A percentile compares a stretch with the other conserved stretches of the same genome.
These are phyloP conservation scores for Ctenochaetus hawaiiensis DNA, from an alignment of 2,797 vertebrate genomes.

Conservation along the genomic window DNA sequence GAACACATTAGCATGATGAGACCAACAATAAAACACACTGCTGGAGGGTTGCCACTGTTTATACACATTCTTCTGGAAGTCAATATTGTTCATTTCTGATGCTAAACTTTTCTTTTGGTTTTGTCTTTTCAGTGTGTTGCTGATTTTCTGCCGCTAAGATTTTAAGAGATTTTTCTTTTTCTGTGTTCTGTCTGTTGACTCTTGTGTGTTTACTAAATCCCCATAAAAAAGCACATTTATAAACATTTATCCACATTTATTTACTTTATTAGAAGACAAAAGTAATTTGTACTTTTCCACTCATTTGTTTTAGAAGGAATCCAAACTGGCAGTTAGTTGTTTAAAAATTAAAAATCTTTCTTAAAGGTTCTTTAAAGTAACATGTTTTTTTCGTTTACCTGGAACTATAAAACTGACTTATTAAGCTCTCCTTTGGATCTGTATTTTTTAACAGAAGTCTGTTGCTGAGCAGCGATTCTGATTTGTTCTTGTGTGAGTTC, in stretches of 20 bases:
- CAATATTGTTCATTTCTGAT: neutral
- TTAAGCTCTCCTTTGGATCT: too few species aligned
- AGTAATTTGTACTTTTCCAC: constrained; percentile 10
- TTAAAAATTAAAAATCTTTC: constrained; percentile 1
- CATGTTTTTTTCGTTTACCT: too few species aligned
- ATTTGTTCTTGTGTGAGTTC: too few species aligned
- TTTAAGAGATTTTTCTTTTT: constrained; percentile 19
- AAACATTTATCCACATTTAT: neutral
- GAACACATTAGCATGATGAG: constrained; percentile 61
- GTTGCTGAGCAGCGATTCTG: too few species aligned
- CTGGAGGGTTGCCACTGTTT: constrained; percentile 36
- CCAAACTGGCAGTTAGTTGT: neutral
- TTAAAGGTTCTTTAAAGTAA: too few species aligned
- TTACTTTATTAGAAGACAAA: constrained; percentile 10
- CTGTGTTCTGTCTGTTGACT: constrained; percentile 5
- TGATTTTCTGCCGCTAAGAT: constrained; percentile 19
- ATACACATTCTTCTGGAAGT: constrained; percentile 16
- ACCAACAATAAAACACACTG: constrained; percentile 40
- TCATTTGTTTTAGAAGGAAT: constrained; percentile 15
- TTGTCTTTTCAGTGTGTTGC: neutral
- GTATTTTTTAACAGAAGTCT: too few species aligned
- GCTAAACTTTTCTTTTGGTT: neutral
- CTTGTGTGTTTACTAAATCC: constrained; percentile 24
- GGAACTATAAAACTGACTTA: too few species aligned
- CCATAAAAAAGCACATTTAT: constrained; percentile 27